Conservation (phyloP, 2,797 vertebrate species). For the Luscinia megarhynchos region DNA sequence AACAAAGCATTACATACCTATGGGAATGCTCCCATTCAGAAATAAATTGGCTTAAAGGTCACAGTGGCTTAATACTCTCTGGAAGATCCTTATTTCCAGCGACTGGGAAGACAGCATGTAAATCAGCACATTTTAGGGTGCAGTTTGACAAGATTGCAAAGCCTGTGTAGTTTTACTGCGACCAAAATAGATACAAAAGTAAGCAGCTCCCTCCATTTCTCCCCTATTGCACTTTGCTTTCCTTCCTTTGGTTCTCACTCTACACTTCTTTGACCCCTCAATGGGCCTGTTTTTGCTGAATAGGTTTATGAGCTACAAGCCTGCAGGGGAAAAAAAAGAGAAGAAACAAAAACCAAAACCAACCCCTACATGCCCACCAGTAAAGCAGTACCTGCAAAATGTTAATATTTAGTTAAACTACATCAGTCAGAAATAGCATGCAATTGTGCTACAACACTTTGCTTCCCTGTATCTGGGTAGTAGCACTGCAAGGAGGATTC, state of each 20-base stretch:
- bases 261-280: background rate
- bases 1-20: background rate
- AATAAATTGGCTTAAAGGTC: slow-evolving; percentile 60
- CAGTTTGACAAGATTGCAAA: background rate
- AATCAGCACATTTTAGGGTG: slow-evolving; percentile 28
- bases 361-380: background rate
- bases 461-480: background rate
- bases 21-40: slow-evolving; percentile 32
- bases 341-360: rapidly evolving
- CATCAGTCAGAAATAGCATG: background rate
- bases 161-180: background rate
- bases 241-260: background rate
- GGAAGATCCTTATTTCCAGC: slow-evolving; percentile 3
- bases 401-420: background rate
- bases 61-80: slow-evolving; percentile 23
- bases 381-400: background rate
- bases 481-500: background rate
- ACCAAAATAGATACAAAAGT: background rate
- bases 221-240: background rate
- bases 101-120: background rate
- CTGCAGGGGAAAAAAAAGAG: background rate
- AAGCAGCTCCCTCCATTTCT: background rate
- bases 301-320: background rate
- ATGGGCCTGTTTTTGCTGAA: background rate
- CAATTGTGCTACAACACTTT: background rate